These are phyloP conservation scores for Chaunax sp. DNA, from an alignment of 2,797 vertebrate genomes.

Conservation along the genomic window DNA sequence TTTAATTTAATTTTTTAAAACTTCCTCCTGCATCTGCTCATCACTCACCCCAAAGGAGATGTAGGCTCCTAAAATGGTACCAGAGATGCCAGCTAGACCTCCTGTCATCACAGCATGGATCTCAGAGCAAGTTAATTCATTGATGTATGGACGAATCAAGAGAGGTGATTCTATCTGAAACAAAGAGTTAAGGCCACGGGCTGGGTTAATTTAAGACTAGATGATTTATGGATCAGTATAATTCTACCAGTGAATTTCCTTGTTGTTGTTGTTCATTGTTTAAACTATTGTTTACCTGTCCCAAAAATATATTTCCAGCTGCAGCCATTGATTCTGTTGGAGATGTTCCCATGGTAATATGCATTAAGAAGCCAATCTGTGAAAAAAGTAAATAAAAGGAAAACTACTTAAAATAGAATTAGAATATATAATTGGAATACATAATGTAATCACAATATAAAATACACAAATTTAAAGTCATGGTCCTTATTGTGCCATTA, in stretches of 20 bases:
- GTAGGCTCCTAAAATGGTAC: conserved; percentile 86
- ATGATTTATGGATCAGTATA: not conserved
- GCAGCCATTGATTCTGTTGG: conserved; percentile 88
- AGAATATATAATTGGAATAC: not conserved
- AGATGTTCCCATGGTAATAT: conserved; percentile 88
- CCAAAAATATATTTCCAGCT: conserved; percentile 91
- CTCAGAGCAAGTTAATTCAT: conserved; percentile 85
- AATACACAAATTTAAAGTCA: not conserved
- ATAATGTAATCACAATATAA: not conserved
- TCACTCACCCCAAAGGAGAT: conserved; percentile 89
- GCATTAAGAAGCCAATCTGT: conserved; percentile 91
- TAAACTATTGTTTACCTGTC: conserved; percentile 76
- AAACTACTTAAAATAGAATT: not conserved
- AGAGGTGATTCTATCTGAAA: conserved; percentile 86
- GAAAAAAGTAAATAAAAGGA: not conserved
- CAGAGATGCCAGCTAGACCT: conserved; percentile 89
- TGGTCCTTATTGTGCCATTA: not conserved
- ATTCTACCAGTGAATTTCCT: not conserved
- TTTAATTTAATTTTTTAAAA: not conserved
- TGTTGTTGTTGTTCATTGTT: conserved; percentile 15
- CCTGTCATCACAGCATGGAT: conserved; percentile 90
- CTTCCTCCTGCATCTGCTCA: not conserved
- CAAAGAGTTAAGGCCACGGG: not conserved
- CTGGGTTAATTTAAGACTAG: not conserved
- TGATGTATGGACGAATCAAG: conserved; percentile 86